Evolutionary conservation across 2,797 vertebrate species (phyloP).

Genomic region (Hemitrygon akajei): DNA sequence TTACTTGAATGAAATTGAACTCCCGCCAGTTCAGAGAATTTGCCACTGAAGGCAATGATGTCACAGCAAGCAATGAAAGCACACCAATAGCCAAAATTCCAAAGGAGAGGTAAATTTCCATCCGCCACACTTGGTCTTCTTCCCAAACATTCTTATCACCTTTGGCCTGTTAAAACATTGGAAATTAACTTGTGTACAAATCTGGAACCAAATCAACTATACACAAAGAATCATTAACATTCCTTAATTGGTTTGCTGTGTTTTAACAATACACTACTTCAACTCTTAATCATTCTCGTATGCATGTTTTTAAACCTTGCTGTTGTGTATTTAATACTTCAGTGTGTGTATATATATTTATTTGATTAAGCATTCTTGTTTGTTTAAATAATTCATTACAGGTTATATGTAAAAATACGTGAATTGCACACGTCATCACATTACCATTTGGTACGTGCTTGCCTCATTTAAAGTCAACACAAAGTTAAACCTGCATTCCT

Average conservation of each 20-base stretch:
- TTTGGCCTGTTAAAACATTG: conserved; percentile 57
- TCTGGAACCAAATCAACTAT: not conserved
- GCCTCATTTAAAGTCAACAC: too few species aligned
- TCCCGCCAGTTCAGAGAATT: conserved; percentile 89
- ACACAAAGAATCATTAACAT: not conserved
- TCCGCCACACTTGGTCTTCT: conserved; percentile 81
- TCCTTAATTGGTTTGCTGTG: not conserved
- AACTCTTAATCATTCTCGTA: not conserved
- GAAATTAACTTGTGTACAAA: conserved; percentile 15
- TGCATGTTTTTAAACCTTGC: not conserved
- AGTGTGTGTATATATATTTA: too few species aligned
- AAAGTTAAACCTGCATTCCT: too few species aligned
- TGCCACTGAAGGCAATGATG: conserved; percentile 84
- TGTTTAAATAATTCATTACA: too few species aligned
- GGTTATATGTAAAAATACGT: too few species aligned
- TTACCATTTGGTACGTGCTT: too few species aligned
- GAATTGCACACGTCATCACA: too few species aligned
- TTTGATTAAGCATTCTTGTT: too few species aligned
- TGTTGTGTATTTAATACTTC: too few species aligned
- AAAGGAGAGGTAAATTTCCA: conserved; percentile 86
- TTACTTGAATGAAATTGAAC: conserved; percentile 91
- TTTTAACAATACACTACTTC: not conserved
- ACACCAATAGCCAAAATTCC: conserved; percentile 85
- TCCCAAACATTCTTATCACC: conserved; percentile 63
- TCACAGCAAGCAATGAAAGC: conserved; percentile 80